These are phyloP conservation scores for Lindbergichthys nudifrons DNA, from an alignment of 2,797 vertebrate species.

Conservation along the genomic window DNA sequence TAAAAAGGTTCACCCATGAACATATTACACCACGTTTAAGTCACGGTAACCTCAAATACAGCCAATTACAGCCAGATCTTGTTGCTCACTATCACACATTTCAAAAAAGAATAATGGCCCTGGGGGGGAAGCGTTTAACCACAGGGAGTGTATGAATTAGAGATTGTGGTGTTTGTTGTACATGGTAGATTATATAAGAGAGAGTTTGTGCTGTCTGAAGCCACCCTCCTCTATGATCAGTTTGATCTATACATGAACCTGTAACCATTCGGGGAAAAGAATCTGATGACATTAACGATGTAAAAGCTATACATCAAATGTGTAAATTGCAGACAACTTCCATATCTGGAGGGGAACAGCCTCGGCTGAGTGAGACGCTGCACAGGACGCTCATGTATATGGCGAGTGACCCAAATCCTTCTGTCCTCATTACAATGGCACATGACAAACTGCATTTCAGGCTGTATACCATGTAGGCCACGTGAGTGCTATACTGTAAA, in stretches of 20 bases:
- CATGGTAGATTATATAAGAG: constrained; percentile 3
- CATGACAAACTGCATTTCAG: constrained; percentile 32
- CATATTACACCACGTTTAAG: constrained; percentile 36
- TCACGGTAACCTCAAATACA: constrained; percentile 46
- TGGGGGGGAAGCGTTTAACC: constrained; percentile 20
- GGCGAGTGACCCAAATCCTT: constrained; percentile 49
- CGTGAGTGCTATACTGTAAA: background rate
- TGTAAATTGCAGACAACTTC: constrained; percentile 16
- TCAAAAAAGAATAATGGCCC: constrained; percentile 16
- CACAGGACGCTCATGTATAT: constrained; percentile 32
- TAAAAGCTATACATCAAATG: constrained; percentile 29
- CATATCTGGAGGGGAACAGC: constrained; percentile 16
- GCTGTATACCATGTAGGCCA: background rate
- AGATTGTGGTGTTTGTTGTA: constrained; percentile 28
- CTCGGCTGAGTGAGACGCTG: constrained; percentile 8
- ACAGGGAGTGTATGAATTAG: constrained; percentile 11
- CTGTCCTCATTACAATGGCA: constrained; percentile 42
- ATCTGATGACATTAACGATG: constrained; percentile 15
- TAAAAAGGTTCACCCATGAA: constrained; percentile 57
- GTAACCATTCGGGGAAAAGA: constrained; percentile 22
- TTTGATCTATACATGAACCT: constrained; percentile 44
- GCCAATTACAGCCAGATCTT: constrained; percentile 39
- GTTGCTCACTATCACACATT: constrained; percentile 29
- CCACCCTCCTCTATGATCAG: constrained; percentile 11
- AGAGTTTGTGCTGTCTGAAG: constrained; percentile 24